phyloP scores from a whole-genome alignment of 2,888 invertebrate genomes.

The Epistrophe grossulariae region DNA sequence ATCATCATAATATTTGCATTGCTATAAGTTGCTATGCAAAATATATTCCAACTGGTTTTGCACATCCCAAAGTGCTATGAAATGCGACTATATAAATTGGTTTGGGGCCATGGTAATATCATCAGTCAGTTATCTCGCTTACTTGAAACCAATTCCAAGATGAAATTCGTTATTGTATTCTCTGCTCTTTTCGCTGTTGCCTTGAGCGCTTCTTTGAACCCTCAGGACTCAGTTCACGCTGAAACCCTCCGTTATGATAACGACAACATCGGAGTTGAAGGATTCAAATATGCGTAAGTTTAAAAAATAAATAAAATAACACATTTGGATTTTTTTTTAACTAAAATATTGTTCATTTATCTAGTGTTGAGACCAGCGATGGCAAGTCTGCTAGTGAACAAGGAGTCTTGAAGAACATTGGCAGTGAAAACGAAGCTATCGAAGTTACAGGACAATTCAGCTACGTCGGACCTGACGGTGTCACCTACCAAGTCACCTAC shows the following conservation, averaged over 20 bases:
- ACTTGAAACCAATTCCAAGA: slow-evolving; percentile 63
- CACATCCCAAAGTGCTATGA: neutral
- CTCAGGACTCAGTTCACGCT: slow-evolving; percentile 82
- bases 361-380: slow-evolving; percentile 80
- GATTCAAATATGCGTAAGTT: slow-evolving; percentile 86
- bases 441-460: slow-evolving; percentile 8
- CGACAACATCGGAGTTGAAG: slow-evolving; percentile 85
- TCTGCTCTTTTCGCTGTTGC: slow-evolving; percentile 77
- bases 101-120: neutral
- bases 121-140: slow-evolving; percentile 32
- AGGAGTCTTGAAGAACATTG: slow-evolving; percentile 10
- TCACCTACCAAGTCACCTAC: neutral
- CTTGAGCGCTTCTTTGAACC: slow-evolving; percentile 65
- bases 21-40: neutral
- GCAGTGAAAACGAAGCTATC: slow-evolving; percentile 4
- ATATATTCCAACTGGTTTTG: neutral
- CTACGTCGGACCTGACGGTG: slow-evolving; percentile 6
- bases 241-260: slow-evolving; percentile 85
- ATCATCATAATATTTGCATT: neutral
- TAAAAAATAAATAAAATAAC: neutral
- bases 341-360: no score
- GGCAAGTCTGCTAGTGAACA: slow-evolving; percentile 74
- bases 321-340: neutral
- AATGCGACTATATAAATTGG: neutral
- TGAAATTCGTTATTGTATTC: slow-evolving; percentile 78